A percentile compares a stretch with the other conserved stretches of the same genome.
Conservation (phyloP, 2,113 vertebrate species). For the Caranx ignobilis region DNA sequence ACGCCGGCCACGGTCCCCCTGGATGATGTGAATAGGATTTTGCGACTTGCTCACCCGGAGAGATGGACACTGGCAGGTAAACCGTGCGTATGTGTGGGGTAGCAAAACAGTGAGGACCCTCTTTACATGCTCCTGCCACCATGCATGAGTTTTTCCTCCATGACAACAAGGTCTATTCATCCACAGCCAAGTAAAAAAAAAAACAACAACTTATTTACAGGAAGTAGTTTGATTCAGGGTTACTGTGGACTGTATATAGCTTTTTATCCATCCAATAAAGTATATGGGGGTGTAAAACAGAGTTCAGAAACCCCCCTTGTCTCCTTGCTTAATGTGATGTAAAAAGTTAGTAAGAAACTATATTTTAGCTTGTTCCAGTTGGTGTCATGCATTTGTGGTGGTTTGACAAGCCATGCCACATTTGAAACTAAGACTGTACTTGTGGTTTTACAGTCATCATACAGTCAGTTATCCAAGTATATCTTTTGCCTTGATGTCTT, state of each 20-base stretch:
- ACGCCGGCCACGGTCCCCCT: slow-evolving; percentile 55
- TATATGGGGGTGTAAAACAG: background rate
- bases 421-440: background rate
- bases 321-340: too few species aligned
- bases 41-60: slow-evolving; percentile 87
- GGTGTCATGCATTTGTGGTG: too few species aligned
- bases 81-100: background rate
- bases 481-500: background rate
- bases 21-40: slow-evolving; percentile 83
- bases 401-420: background rate
- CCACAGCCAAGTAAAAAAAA: background rate
- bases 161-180: background rate
- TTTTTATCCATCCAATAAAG: background rate
- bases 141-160: background rate
- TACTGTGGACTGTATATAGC: background rate
- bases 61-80: slow-evolving; percentile 90
- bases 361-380: background rate
- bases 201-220: too few species aligned
- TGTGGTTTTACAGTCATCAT: background rate
- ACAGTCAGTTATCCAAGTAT: background rate
- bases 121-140: background rate
- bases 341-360: background rate
- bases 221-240: too few species aligned
- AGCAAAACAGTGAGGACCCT: background rate
- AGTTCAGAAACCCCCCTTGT: too few species aligned